Evolutionary conservation across 2,797 vertebrate species (phyloP).

Genomic region (Sebastes flavidus): DNA sequence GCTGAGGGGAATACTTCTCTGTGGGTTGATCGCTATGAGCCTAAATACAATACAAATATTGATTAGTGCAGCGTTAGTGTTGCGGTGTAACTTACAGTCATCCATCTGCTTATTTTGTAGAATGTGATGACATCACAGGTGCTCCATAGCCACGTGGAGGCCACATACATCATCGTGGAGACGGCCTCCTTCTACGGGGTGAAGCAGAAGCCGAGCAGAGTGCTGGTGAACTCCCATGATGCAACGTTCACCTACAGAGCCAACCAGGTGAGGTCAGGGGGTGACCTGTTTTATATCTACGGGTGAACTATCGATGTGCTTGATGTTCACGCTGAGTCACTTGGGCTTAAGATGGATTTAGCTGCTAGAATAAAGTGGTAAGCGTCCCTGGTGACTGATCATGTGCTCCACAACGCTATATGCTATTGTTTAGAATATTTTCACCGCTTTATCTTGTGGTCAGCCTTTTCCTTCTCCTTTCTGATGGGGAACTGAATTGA

Average conservation of each 20-base stretch:
- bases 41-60: background rate
- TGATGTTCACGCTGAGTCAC: background rate
- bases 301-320: background rate
- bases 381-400: too few species aligned
- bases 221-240: slow-evolving; percentile 85
- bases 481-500: too few species aligned
- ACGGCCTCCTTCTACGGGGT: slow-evolving; percentile 85
- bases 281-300: background rate
- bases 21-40: background rate
- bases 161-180: slow-evolving; percentile 78
- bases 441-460: too few species aligned
- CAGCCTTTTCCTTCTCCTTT: too few species aligned
- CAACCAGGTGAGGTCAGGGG: slow-evolving; percentile 79
- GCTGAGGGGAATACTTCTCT: background rate
- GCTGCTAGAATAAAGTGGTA: too few species aligned
- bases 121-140: slow-evolving; percentile 85
- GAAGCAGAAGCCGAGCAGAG: slow-evolving; percentile 73
- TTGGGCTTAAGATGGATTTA: background rate
- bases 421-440: too few species aligned
- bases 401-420: too few species aligned
- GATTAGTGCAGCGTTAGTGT: too few species aligned
- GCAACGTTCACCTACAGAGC: slow-evolving; percentile 80
- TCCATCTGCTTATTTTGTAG: slow-evolving; percentile 58
- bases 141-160: slow-evolving; percentile 78
- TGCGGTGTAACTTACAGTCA: background rate